Conservation (phyloP, 30 jellyfish, hydroid and myxozoan species). For the Nemopilema nomurai region DNA sequence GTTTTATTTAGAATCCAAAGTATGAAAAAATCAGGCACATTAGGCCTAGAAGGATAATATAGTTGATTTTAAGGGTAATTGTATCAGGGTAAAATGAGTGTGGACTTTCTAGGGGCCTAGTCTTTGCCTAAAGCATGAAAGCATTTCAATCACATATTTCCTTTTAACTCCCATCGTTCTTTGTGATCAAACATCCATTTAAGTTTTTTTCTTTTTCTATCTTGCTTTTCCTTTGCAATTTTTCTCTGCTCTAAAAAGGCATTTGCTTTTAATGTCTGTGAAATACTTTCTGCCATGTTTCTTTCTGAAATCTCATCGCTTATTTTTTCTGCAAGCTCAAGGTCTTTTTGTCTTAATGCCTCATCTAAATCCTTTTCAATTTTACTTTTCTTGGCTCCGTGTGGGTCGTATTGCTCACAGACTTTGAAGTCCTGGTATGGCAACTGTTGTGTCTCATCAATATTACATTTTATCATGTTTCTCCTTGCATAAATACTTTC, state of each 20-base stretch:
- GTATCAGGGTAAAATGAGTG: too few relatives aligned
- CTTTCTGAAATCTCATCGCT: slow-evolving; percentile 73
- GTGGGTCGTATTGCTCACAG: slow-evolving; percentile 63
- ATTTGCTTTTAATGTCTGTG: slow-evolving; percentile 51
- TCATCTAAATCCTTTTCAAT: slow-evolving; percentile 80
- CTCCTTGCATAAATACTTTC: neutral
- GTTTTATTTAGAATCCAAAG: too few relatives aligned
- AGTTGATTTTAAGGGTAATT: too few relatives aligned
- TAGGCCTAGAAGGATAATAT: too few relatives aligned
- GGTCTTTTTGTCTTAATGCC: slow-evolving; percentile 71
- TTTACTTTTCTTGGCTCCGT: slow-evolving; percentile 58
- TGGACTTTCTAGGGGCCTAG: too few relatives aligned
- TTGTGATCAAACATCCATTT: slow-evolving; percentile 85
- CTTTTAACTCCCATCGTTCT: slow-evolving; percentile 89
- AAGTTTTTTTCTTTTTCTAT: slow-evolving; percentile 63
- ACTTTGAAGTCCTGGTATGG: slow-evolving; percentile 25
- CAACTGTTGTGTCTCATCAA: slow-evolving; percentile 13
- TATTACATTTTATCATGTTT: neutral
- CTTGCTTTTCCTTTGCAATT: slow-evolving; percentile 16
- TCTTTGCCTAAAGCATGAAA: too few relatives aligned
- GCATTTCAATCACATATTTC: slow-evolving; percentile 90
- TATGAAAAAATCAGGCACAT: too few relatives aligned
- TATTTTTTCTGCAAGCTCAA: slow-evolving; percentile 64
- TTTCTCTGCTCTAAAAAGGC: slow-evolving; percentile 35
- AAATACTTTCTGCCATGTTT: slow-evolving; percentile 42